These are phyloP conservation scores for Phrynocephalus guinanensis DNA, from an alignment of 2,797 vertebrate genomes.

Conservation along the genomic window DNA sequence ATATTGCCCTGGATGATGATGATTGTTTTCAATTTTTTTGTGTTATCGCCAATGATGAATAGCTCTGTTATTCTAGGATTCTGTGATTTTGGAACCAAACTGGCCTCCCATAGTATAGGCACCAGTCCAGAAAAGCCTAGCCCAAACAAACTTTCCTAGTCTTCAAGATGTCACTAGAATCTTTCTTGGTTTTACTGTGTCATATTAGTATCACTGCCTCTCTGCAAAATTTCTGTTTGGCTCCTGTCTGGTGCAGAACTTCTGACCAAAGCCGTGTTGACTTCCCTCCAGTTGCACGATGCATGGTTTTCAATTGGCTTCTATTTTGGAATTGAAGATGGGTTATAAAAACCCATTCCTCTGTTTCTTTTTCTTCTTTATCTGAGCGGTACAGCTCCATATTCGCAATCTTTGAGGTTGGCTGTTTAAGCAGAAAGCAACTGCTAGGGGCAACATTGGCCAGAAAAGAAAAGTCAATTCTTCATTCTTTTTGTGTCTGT, in stretches of 20 bases:
- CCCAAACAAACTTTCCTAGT: too few species aligned
- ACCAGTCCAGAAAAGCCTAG: too few species aligned
- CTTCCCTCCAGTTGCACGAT: not conserved
- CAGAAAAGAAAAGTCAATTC: conserved; percentile 1
- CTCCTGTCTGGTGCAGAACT: not conserved
- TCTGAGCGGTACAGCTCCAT: not conserved
- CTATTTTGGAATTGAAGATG: not conserved
- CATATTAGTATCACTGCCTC: too few species aligned
- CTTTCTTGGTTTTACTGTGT: too few species aligned
- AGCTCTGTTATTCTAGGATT: too few species aligned
- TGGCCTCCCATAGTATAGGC: too few species aligned
- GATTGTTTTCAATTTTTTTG: too few species aligned
- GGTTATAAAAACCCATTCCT: not conserved
- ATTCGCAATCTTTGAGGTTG: conserved; percentile 21
- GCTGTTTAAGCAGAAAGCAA: conserved; percentile 21
- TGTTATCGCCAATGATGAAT: too few species aligned
- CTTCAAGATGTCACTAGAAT: too few species aligned
- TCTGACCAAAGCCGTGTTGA: not conserved
- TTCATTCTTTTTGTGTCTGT: conserved; percentile 30
- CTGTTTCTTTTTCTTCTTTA: conserved; percentile 11
- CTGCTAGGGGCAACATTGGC: not conserved
- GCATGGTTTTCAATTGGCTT: not conserved
- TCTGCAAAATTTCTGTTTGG: too few species aligned
- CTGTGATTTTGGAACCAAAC: too few species aligned
- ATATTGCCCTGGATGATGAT: too few species aligned